A percentile compares a stretch with the other conserved stretches of the same genome.
These are phyloP conservation scores for Oceanites oceanicus DNA, from an alignment of 2,113 vertebrate species.

Conservation along the genomic window DNA sequence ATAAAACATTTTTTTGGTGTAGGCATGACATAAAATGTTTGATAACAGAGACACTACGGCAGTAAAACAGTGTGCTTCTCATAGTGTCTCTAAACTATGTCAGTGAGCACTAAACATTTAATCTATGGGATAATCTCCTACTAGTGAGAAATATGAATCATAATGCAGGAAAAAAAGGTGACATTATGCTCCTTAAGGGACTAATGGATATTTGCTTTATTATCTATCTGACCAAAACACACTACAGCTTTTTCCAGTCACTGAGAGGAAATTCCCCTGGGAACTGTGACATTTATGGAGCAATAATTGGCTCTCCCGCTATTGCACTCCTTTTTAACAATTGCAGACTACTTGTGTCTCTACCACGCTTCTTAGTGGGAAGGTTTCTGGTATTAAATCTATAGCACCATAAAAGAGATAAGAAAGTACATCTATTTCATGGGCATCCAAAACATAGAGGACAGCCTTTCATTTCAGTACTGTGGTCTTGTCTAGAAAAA, in stretches of 20 bases:
- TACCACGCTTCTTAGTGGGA: neutral
- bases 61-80: neutral
- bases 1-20: neutral
- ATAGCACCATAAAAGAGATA: neutral
- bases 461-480: neutral
- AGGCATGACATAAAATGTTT: neutral
- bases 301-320: neutral
- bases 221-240: neutral
- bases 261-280: neutral
- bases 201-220: neutral
- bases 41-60: neutral
- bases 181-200: neutral
- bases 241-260: neutral
- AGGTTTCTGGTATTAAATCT: neutral
- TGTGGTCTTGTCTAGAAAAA: neutral
- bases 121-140: conserved; percentile 21
- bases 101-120: neutral
- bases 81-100: neutral
- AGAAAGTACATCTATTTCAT: neutral
- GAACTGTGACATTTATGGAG: neutral
- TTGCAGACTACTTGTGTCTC: neutral
- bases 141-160: neutral
- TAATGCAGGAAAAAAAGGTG: neutral
- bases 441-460: neutral
- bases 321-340: neutral